These are phyloP conservation scores for Apotomis betuletana DNA, from an alignment of 2,888 invertebrate species.

Conservation along the genomic window DNA sequence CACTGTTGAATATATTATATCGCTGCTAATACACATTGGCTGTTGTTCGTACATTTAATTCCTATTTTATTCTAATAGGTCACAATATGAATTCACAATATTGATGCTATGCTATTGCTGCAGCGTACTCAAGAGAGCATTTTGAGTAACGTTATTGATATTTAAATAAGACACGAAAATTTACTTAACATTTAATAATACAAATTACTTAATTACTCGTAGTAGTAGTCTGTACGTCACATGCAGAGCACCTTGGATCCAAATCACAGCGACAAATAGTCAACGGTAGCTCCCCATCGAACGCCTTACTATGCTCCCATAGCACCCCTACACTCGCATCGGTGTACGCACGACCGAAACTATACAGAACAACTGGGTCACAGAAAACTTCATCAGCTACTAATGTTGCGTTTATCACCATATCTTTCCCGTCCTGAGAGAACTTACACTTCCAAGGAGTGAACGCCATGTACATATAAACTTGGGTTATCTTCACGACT, in stretches of 20 bases:
- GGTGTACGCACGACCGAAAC: slow-evolving; percentile 54
- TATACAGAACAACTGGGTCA: slow-evolving; percentile 59
- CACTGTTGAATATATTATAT: too few relatives aligned
- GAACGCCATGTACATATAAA: slow-evolving; percentile 72
- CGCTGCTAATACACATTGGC: too few relatives aligned
- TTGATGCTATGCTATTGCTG: too few relatives aligned
- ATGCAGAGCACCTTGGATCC: slow-evolving; percentile 59
- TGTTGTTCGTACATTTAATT: too few relatives aligned
- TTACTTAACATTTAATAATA: slow-evolving; percentile 1
- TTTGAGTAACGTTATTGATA: too few relatives aligned
- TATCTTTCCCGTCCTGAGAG: slow-evolving; percentile 52
- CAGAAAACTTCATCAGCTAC: slow-evolving; percentile 65
- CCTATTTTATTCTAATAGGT: too few relatives aligned
- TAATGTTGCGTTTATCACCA: slow-evolving; percentile 56
- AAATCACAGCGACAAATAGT: slow-evolving; percentile 68
- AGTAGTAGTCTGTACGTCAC: slow-evolving; percentile 47
- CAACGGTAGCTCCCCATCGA: slow-evolving; percentile 64
- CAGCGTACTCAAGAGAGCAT: too few relatives aligned
- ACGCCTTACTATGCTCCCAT: slow-evolving; percentile 67
- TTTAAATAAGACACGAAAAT: background rate
- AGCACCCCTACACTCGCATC: slow-evolving; percentile 62
- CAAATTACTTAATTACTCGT: background rate
- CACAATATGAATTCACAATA: too few relatives aligned
- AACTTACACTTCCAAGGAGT: slow-evolving; percentile 72
- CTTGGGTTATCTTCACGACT: slow-evolving; percentile 67